Evolutionary conservation across 2,113 vertebrate genomes (phyloP).

Genomic region (Salvator merianae): DNA sequence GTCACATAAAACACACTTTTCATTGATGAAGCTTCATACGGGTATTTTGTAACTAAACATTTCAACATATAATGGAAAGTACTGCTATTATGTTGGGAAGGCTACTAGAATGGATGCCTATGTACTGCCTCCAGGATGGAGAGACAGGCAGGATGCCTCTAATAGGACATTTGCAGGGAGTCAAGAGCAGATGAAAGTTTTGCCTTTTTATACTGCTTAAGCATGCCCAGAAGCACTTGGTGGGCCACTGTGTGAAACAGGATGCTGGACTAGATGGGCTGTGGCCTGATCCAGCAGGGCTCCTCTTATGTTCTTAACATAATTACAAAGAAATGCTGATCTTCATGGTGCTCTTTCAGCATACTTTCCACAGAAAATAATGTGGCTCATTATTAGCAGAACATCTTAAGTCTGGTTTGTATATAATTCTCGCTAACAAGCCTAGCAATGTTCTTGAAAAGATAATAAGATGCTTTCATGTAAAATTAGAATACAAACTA

Average conservation of each 20-base stretch:
- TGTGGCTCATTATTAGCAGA: not conserved
- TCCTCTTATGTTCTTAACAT: not conserved
- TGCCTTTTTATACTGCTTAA: too few relatives aligned
- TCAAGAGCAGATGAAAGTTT: too few relatives aligned
- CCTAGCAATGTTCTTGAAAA: not conserved
- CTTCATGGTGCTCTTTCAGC: not conserved
- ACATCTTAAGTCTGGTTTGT: not conserved
- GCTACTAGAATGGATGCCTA: too few relatives aligned
- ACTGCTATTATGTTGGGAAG: not conserved
- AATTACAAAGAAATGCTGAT: not conserved
- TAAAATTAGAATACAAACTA: conserved; percentile 10
- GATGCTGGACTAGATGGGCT: too few relatives aligned
- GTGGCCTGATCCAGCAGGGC: too few relatives aligned
- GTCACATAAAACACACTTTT: not conserved
- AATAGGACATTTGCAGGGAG: too few relatives aligned
- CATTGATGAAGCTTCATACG: not conserved
- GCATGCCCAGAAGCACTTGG: too few relatives aligned
- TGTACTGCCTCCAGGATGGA: too few relatives aligned
- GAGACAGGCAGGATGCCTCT: too few relatives aligned
- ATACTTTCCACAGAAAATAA: not conserved
- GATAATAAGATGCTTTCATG: conserved; percentile 5
- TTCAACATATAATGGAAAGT: not conserved
- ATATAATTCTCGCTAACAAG: not conserved
- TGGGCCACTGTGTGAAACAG: too few relatives aligned
- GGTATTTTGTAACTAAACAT: not conserved